phyloP scores from a whole-genome alignment of 2,797 vertebrate genomes.

The Petrocephalus schoutedeni region DNA sequence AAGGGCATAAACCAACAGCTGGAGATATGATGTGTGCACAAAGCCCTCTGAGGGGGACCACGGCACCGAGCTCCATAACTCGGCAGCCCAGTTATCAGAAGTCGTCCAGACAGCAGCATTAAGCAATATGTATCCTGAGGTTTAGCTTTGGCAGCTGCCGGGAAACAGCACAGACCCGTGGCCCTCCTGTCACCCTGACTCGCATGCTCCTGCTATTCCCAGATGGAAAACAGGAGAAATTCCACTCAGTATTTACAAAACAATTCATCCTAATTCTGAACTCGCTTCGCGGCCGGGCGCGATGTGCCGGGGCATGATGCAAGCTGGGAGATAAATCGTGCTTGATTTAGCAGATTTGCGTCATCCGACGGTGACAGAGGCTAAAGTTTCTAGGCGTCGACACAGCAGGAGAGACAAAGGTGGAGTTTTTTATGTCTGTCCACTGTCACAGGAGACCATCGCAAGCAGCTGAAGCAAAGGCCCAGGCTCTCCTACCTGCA shows the following conservation, averaged over 20 bases:
- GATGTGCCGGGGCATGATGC: not conserved
- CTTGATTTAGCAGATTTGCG: not conserved
- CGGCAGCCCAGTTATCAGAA: not conserved
- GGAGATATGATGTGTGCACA: not conserved
- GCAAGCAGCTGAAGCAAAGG: not conserved
- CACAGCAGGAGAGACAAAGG: not conserved
- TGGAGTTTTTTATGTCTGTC: not conserved
- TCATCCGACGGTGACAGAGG: not conserved
- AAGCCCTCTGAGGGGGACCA: not conserved
- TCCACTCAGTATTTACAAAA: not conserved
- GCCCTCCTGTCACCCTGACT: not conserved
- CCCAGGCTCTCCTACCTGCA: not conserved
- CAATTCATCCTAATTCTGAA: not conserved
- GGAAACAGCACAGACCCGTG: not conserved
- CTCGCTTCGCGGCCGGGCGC: not conserved
- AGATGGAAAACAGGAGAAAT: not conserved
- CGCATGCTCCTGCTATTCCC: not conserved
- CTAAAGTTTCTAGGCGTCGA: not conserved
- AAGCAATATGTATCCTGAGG: not conserved
- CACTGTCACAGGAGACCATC: not conserved
- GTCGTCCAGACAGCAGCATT: not conserved
- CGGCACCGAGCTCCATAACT: not conserved
- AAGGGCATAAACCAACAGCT: not conserved
- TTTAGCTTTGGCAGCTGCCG: not conserved
- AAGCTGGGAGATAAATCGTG: not conserved